A percentile compares a stretch with the other conserved stretches of the same genome.
These are phyloP conservation scores for Centroberyx gerrardi DNA, from an alignment of 2,797 vertebrate species.

Conservation along the genomic window DNA sequence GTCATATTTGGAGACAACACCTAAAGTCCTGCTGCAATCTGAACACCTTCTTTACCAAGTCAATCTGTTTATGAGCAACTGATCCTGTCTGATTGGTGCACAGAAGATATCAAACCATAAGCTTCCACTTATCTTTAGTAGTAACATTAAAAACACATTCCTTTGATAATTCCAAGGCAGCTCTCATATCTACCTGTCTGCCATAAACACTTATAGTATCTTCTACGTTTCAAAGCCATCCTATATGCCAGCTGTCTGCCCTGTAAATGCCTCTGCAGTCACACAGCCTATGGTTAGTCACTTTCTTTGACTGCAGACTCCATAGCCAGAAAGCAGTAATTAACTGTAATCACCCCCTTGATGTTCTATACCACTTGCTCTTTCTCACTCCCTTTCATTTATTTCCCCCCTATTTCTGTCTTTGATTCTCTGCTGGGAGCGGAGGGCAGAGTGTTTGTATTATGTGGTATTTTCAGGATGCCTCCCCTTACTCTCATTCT, in stretches of 20 bases:
- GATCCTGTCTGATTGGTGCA: neutral
- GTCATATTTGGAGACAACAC: neutral
- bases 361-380: slow-evolving; percentile 62
- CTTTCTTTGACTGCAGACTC: slow-evolving; percentile 75
- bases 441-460: slow-evolving; percentile 27
- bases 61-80: no score
- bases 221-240: slow-evolving; percentile 45
- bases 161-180: slow-evolving; percentile 52
- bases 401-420: slow-evolving; percentile 26
- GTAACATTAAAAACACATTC: slow-evolving; percentile 40
- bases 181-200: slow-evolving; percentile 51
- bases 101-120: slow-evolving; percentile 1
- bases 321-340: slow-evolving; percentile 71
- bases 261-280: slow-evolving; percentile 51
- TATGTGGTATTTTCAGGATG: slow-evolving; percentile 49
- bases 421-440: slow-evolving; percentile 42
- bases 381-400: slow-evolving; percentile 63
- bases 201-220: slow-evolving; percentile 44
- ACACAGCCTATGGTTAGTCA: slow-evolving; percentile 60
- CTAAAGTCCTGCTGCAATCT: neutral
- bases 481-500: slow-evolving; percentile 5
- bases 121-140: neutral
- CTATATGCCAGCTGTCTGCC: slow-evolving; percentile 56
- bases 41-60: no score
- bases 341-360: slow-evolving; percentile 74